phyloP scores from a whole-genome alignment of 2,888 invertebrate genomes.

The Scaptomyza flava region DNA sequence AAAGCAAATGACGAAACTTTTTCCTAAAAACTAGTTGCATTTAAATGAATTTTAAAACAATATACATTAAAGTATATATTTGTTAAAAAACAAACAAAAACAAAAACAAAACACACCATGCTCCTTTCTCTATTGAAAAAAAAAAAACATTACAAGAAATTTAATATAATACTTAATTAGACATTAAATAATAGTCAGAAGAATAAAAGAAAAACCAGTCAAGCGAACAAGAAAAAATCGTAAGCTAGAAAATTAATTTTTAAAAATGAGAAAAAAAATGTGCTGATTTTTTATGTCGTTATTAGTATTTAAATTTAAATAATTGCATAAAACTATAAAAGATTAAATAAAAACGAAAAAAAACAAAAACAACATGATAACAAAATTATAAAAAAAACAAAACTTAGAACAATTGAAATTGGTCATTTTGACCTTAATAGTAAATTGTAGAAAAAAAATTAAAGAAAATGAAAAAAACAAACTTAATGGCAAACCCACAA shows the following conservation, averaged over 20 bases:
- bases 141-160: slow-evolving; percentile 59
- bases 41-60: slow-evolving; percentile 80
- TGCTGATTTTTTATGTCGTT: slow-evolving; percentile 84
- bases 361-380: slow-evolving; percentile 26
- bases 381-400: slow-evolving; percentile 49
- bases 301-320: slow-evolving; percentile 81
- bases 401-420: slow-evolving; percentile 75
- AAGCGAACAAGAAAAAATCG: slow-evolving; percentile 58
- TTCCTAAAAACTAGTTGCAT: slow-evolving; percentile 81
- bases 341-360: slow-evolving; percentile 29
- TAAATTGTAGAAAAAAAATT: slow-evolving; percentile 72
- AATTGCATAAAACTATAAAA: slow-evolving; percentile 67
- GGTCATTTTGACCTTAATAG: slow-evolving; percentile 81
- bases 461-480: slow-evolving; percentile 54
- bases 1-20: slow-evolving; percentile 75
- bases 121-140: slow-evolving; percentile 74
- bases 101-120: slow-evolving; percentile 51
- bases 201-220: slow-evolving; percentile 47
- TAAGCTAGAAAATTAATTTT: slow-evolving; percentile 76
- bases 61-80: slow-evolving; percentile 76
- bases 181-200: slow-evolving; percentile 72
- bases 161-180: slow-evolving; percentile 81
- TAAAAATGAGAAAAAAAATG: slow-evolving; percentile 66
- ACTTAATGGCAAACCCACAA: slow-evolving; percentile 56
- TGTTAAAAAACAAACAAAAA: slow-evolving; percentile 65